A percentile compares a stretch with the other conserved stretches of the same genome.
Conservation (phyloP, 1,140 invertebrate genomes). For the Muscidifurax raptorellus region DNA sequence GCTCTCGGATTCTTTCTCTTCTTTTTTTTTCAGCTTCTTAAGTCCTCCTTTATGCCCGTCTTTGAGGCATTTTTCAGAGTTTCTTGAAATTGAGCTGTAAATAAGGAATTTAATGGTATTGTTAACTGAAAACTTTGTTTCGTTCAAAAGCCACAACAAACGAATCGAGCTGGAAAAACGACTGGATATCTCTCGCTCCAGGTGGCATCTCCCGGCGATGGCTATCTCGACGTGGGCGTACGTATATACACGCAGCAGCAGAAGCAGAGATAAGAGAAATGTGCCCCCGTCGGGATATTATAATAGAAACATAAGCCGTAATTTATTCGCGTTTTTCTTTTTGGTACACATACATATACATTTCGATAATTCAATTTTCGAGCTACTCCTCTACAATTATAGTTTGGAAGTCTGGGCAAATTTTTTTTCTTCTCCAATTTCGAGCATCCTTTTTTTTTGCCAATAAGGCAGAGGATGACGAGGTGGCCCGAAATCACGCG, state of each 20-base stretch:
- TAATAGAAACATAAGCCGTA: conserved; percentile 45
- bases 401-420: too few relatives aligned
- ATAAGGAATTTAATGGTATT: background rate
- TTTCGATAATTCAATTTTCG: background rate
- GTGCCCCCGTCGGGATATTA: background rate
- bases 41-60: background rate
- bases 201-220: conserved; percentile 28
- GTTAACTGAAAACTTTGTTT: background rate
- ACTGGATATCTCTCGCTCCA: background rate
- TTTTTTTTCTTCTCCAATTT: background rate
- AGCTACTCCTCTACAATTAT: background rate
- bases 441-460: background rate
- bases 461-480: conserved; percentile 31
- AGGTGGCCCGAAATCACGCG: conserved; percentile 42
- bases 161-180: background rate
- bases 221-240: conserved; percentile 29
- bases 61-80: background rate
- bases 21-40: background rate
- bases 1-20: background rate
- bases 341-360: background rate
- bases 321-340: conserved; percentile 40
- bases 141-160: background rate
- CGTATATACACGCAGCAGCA: background rate
- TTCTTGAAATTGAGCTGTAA: background rate
- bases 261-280: conserved; percentile 4